phyloP scores from a whole-genome alignment of 2,888 invertebrate genomes.

The Lithophane semibrunnea region DNA sequence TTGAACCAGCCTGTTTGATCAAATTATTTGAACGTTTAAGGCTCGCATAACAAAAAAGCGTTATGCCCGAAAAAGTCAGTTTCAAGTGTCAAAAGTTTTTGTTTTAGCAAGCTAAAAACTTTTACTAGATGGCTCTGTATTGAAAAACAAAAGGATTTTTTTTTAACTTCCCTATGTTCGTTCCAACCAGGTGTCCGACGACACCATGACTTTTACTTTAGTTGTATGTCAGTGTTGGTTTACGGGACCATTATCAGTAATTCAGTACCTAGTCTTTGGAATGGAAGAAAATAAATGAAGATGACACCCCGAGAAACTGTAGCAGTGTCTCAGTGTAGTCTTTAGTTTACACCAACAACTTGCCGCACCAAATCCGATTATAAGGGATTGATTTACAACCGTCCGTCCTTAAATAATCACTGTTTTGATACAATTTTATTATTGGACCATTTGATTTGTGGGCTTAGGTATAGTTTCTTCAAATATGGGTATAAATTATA shows the following conservation, averaged over 20 bases:
- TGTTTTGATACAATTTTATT: conserved; percentile 64
- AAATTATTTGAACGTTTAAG: too few species aligned
- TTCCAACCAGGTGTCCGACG: too few species aligned
- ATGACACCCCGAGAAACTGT: background rate
- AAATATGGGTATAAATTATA: conserved; percentile 43
- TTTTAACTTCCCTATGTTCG: too few species aligned
- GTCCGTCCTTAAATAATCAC: conserved; percentile 36
- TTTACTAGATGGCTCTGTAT: too few species aligned
- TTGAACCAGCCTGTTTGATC: too few species aligned
- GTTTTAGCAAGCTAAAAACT: too few species aligned
- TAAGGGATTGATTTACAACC: conserved; percentile 61
- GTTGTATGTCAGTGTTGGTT: background rate
- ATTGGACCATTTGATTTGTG: conserved; percentile 33
- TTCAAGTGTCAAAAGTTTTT: too few species aligned
- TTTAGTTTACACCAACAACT: conserved; percentile 10
- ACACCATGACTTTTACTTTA: too few species aligned
- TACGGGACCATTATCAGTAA: too few species aligned
- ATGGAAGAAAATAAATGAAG: background rate
- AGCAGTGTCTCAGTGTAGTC: conserved; percentile 21
- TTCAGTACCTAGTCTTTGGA: background rate
- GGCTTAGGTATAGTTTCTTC: conserved; percentile 34
- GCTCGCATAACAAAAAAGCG: too few species aligned
- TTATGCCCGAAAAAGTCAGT: too few species aligned
- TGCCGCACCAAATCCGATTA: conserved; percentile 61
- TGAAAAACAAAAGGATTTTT: too few species aligned